Percentiles rank a stretch among this genome's conserved stretches.
Evolutionary conservation across 35 echinoderm and acorn worm species (phyloP).

Genomic region (Eucidaris tribuloides): DNA sequence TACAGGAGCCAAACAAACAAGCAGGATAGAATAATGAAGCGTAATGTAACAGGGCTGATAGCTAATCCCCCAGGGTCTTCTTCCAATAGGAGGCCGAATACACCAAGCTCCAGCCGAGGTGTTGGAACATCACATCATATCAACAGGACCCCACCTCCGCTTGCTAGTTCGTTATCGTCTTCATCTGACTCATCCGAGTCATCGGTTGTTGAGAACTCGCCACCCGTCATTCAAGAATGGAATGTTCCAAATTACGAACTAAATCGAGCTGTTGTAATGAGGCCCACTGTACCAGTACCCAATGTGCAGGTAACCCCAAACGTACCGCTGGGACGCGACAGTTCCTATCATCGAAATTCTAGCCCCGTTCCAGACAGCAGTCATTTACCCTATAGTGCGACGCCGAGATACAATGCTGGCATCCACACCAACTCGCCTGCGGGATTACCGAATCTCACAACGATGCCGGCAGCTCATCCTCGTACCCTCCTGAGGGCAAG

Average conservation of each 20-base stretch:
- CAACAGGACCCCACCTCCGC: neutral
- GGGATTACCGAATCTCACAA: slow-evolving; percentile 8
- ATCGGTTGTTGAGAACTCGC: slow-evolving; percentile 14
- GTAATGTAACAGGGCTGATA: neutral
- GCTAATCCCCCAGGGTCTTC: neutral
- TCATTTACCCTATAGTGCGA: neutral
- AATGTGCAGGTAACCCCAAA: neutral
- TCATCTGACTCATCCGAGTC: slow-evolving; percentile 60
- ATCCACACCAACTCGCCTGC: too few species aligned
- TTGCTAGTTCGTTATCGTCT: slow-evolving; percentile 17
- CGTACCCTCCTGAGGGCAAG: slow-evolving; percentile 15
- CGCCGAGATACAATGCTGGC: neutral
- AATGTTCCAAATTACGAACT: neutral
- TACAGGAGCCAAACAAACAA: too few species aligned
- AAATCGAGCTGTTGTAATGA: neutral
- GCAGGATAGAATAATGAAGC: slow-evolving; percentile 2
- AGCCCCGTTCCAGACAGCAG: neutral
- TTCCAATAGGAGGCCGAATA: neutral
- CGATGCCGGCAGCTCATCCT: neutral
- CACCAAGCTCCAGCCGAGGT: neutral
- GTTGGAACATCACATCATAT: neutral
- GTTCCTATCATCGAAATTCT: neutral
- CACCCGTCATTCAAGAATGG: slow-evolving; percentile 16
- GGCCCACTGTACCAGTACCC: neutral
- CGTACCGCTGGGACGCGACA: neutral